Conservation (phyloP, 2,888 invertebrate genomes). For the Aphidoletes aphidimyza region DNA sequence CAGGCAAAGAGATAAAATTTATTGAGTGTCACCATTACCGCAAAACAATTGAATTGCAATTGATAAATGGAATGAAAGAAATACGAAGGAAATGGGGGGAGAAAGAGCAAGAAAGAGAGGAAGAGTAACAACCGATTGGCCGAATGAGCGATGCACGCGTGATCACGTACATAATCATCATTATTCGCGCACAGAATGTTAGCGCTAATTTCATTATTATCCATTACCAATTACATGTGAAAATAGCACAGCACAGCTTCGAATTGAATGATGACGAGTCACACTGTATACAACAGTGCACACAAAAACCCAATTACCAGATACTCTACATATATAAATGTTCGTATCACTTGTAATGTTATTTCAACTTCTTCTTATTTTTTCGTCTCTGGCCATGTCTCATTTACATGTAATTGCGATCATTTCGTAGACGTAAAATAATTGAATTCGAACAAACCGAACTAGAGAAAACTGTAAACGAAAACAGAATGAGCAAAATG, state of each 20-base stretch:
- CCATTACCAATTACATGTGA: conserved; percentile 22
- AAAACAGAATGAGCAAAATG: background rate
- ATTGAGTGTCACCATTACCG: conserved; percentile 47
- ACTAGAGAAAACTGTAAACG: background rate
- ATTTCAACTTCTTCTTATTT: conserved; percentile 18
- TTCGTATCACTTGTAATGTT: conserved; percentile 18
- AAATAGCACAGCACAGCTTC: conserved; percentile 47
- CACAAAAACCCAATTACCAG: conserved; percentile 51
- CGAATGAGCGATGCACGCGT: conserved; percentile 12
- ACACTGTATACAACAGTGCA: too few relatives aligned
- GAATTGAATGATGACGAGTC: conserved; percentile 1
- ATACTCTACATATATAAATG: conserved; percentile 5
- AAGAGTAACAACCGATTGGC: background rate
- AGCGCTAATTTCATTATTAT: conserved; percentile 44
- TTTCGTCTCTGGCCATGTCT: too few relatives aligned
- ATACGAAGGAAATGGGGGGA: background rate
- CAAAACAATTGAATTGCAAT: conserved; percentile 43
- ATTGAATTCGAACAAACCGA: background rate
- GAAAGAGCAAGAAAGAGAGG: background rate
- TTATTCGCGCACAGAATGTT: conserved; percentile 8
- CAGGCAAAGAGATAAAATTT: background rate
- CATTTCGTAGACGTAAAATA: conserved; percentile 11
- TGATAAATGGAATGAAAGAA: background rate
- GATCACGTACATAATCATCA: conserved; percentile 45
- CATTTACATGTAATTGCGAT: conserved; percentile 45